A percentile compares a stretch with the other conserved stretches of the same genome.
Conservation (phyloP, 2,888 invertebrate species). For the Conchocele bisecta region DNA sequence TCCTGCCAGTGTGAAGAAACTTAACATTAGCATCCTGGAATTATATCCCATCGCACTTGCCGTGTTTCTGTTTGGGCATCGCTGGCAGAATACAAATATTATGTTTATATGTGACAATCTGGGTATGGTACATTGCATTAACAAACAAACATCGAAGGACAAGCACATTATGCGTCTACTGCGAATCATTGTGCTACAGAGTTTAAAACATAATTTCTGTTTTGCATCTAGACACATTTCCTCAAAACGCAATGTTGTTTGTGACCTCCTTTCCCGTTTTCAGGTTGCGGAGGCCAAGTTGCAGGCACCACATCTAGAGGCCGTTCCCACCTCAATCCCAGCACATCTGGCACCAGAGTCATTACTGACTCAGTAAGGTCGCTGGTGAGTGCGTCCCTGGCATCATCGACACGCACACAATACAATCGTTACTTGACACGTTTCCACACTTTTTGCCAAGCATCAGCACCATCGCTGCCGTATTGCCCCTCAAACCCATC, state of each 20-base stretch:
- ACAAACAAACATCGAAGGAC: conserved; percentile 37
- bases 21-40: conserved; percentile 36
- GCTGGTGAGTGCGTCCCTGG: no score
- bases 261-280: conserved; percentile 33
- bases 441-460: no score
- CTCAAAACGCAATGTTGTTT: conserved; percentile 15
- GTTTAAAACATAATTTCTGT: conserved; percentile 26
- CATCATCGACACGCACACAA: no score
- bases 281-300: conserved; percentile 19
- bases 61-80: conserved; percentile 17
- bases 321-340: no score
- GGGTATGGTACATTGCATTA: conserved; percentile 28
- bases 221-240: conserved; percentile 18
- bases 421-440: no score
- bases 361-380: no score
- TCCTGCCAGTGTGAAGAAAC: not conserved
- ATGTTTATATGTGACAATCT: conserved; percentile 34
- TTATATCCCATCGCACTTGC: conserved; percentile 36
- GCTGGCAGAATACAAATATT: conserved; percentile 30
- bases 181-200: conserved; percentile 22
- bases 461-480: no score
- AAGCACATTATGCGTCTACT: conserved; percentile 32
- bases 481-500: no score
- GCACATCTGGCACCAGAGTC: no score
- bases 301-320: conserved; percentile 25